Evolutionary conservation across 2,113 vertebrate genomes (phyloP), one percentile per base, ranked within the genome.

Genomic region (Phyllostomus discolor): DNA sequence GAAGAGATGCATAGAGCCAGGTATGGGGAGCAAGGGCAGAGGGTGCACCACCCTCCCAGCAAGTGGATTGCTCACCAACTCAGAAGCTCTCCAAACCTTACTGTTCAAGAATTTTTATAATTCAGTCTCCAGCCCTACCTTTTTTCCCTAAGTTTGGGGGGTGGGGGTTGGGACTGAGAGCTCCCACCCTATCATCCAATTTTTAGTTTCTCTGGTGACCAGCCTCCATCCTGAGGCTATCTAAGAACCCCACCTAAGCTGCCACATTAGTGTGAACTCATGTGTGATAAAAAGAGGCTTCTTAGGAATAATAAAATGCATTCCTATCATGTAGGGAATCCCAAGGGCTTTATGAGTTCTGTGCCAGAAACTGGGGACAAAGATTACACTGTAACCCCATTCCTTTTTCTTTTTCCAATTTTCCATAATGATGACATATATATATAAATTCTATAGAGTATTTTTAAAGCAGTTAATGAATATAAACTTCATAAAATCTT

Each of bases 401-500:
- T 94, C 7, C 8, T 54, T 88, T 78, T 90, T 86, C 52, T 88
- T 64, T 26, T 7, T 82, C 52, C 94, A 78, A 6, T 33, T 91
- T 50, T 52, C 4, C 54, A 78, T 72, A 92, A 24, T 50, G 76
- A 59, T 76, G 50, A 41, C 16, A 82, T 35, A 52, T 24, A 52
- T 24, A 67, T 35, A 70, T 46, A 81, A 90, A 81, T n/a, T 85
- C 35, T n/a, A 41, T 10, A 78, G 31, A 67, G 28, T 41, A 72
- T 67, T 66, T 88, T 82, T 22, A 6, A 38, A 90, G 57, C n/a
- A 72, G 16, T 70, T 46, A 92, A 76, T 70, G 67, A 75, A 19
- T 85, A 82, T n/a, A 19, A 88, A 67, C 15, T 50, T 92, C 46
- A 88, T 48, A 67, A 90, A 94, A 88, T 41, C 26, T 38, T 91